phyloP scores from a whole-genome alignment of 2,113 vertebrate genomes.

The Myiopsitta monachus region DNA sequence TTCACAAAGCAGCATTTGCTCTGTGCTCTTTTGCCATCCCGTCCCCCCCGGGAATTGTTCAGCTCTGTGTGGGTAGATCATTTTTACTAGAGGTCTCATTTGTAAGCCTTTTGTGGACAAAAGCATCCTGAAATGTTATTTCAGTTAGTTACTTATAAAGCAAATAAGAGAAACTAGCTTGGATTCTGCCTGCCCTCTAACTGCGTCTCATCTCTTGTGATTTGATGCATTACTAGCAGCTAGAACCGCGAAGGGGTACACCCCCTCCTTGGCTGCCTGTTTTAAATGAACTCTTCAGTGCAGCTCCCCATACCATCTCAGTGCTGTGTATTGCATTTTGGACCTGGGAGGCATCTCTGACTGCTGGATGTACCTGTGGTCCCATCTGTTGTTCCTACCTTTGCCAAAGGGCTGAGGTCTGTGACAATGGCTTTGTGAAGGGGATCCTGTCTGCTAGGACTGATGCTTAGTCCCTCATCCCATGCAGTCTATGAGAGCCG shows the following conservation, averaged over 20 bases:
- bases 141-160: not conserved
- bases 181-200: not conserved
- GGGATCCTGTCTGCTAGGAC: not conserved
- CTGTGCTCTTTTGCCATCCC: not conserved
- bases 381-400: not conserved
- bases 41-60: not conserved
- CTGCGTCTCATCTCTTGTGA: not conserved
- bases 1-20: not conserved
- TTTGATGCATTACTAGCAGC: not conserved
- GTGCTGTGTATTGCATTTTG: no score
- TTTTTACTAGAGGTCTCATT: not conserved
- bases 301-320: not conserved
- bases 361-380: not conserved
- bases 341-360: not conserved
- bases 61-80: not conserved
- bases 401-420: not conserved
- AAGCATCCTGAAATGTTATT: not conserved
- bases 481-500: not conserved
- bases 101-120: not conserved
- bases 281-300: not conserved
- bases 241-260: not conserved
- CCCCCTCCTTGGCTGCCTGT: not conserved
- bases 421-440: rapidly evolving
- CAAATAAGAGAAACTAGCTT: not conserved
- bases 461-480: not conserved